These are phyloP conservation scores for Andrena praecox DNA, from an alignment of 2,888 invertebrate species.

Conservation along the genomic window DNA sequence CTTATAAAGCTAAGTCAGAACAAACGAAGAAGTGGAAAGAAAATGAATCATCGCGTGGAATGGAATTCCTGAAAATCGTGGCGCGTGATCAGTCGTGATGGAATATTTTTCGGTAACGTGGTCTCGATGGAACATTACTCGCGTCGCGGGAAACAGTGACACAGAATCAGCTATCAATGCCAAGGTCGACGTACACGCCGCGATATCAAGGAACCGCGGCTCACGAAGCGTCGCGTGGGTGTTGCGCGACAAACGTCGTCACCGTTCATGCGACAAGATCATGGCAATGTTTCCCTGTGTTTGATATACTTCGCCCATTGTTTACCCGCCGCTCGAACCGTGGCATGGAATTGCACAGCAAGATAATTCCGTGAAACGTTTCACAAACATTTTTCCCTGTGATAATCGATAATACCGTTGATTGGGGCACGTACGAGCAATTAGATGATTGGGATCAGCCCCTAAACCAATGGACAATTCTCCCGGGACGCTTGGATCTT, in stretches of 20 bases:
- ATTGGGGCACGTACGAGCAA: not conserved
- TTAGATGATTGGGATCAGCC: not conserved
- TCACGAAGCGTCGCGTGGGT: conserved; percentile 12
- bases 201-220: not conserved
- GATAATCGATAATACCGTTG: not conserved
- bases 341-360: not conserved
- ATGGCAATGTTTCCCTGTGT: conserved; percentile 15
- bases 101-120: conserved; percentile 41
- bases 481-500: no score
- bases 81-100: not conserved
- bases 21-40: not conserved
- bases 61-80: not conserved
- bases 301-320: not conserved
- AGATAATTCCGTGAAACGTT: conserved; percentile 11
- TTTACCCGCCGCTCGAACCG: not conserved
- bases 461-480: not conserved
- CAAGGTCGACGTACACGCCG: conserved; percentile 33
- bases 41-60: not conserved
- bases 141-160: conserved; percentile 1
- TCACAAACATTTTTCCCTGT: not conserved
- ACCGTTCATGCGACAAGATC: not conserved
- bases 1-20: not conserved
- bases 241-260: conserved; percentile 14
- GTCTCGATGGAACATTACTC: conserved; percentile 22
- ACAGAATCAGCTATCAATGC: conserved; percentile 48